A percentile compares a stretch with the other conserved stretches of the same genome.
Conservation (phyloP, 2,888 invertebrate species). For the Trichogramma dendrolimi region DNA sequence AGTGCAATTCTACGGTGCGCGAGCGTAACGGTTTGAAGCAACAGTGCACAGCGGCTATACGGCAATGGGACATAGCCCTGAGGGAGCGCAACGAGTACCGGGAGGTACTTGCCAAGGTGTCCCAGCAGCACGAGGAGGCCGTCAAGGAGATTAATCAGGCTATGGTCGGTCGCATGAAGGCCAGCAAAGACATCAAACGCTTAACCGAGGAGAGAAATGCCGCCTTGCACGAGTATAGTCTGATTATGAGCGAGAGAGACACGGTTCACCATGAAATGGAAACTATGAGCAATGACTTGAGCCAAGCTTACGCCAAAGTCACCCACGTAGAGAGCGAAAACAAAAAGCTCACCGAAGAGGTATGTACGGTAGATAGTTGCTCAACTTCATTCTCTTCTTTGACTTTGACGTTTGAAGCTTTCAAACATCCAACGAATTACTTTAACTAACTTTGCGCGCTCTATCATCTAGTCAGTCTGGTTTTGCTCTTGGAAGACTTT, state of each 20-base stretch:
- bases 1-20: conserved; percentile 69
- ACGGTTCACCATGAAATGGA: conserved; percentile 96
- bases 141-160: conserved; percentile 73
- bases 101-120: conserved; percentile 70
- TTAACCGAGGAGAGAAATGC: conserved; percentile 87
- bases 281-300: conserved; percentile 86
- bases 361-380: conserved; percentile 33
- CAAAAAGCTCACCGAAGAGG: conserved; percentile 58
- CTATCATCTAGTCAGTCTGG: neutral
- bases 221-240: conserved; percentile 77
- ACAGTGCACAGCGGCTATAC: conserved; percentile 78
- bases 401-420: neutral
- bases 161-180: conserved; percentile 68
- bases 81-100: conserved; percentile 75
- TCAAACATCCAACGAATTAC: neutral
- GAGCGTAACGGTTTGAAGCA: conserved; percentile 84
- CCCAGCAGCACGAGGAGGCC: conserved; percentile 76
- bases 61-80: conserved; percentile 72
- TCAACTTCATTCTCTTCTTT: neutral
- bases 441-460: neutral
- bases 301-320: conserved; percentile 71
- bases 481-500: neutral
- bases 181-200: conserved; percentile 79
- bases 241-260: conserved; percentile 75
- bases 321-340: conserved; percentile 74